These are phyloP conservation scores for Helleia helle DNA, from an alignment of 2,888 invertebrate genomes.

Conservation along the genomic window DNA sequence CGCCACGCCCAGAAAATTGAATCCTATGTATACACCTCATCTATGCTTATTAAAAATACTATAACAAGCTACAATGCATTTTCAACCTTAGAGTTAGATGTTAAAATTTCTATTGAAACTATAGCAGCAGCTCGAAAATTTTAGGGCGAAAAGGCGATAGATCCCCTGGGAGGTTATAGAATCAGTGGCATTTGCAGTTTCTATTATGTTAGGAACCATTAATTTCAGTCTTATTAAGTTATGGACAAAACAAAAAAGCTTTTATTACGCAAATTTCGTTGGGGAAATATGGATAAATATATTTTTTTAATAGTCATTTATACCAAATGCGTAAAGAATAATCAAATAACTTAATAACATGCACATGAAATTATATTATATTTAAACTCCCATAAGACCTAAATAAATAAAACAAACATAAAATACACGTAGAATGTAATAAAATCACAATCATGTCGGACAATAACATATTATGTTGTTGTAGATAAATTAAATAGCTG, in stretches of 20 bases:
- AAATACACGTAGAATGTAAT: too few relatives aligned
- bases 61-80: constrained; percentile 25
- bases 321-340: too few relatives aligned
- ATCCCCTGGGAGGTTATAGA: constrained; percentile 75
- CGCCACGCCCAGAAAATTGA: constrained; percentile 73
- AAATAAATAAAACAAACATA: too few relatives aligned
- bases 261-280: constrained; percentile 10
- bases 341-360: too few relatives aligned
- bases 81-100: constrained; percentile 9
- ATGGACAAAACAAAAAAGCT: constrained; percentile 53
- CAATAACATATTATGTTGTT: too few relatives aligned
- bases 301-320: too few relatives aligned
- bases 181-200: constrained; percentile 80
- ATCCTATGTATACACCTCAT: constrained; percentile 62
- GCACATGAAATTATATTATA: too few relatives aligned
- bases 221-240: constrained; percentile 69
- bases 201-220: constrained; percentile 74
- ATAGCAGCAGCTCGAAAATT: constrained; percentile 31
- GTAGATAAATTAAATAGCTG: too few relatives aligned
- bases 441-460: too few relatives aligned
- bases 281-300: neutral
- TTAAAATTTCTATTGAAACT: constrained; percentile 29
- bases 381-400: too few relatives aligned
- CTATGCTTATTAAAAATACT: constrained; percentile 41
- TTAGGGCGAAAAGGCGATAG: constrained; percentile 66